Base-by-base conservation (phyloP, 92 coral and sea anemone species). In the Parazoanthus swiftii region DNA sequence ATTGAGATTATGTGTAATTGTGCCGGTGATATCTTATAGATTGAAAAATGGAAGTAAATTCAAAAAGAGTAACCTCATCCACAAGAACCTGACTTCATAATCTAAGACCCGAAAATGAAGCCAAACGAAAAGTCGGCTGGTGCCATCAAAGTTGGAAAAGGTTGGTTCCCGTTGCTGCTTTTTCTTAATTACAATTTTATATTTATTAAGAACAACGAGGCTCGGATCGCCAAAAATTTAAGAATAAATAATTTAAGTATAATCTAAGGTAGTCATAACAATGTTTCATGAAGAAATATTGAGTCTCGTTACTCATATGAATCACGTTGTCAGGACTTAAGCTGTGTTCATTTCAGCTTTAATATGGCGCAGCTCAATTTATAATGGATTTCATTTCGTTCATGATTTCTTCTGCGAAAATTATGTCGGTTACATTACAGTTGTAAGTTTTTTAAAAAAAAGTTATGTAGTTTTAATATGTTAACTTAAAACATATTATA, bases 101-200 rank as follows among this genome's bases (percentile, higher is more conserved):
- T 20, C 36, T 13, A n/a, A 59, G 21, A 20, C 26, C 54, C 15
- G 36, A 59, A 81, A n/a, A 81, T 81, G 85, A 81, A 81, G 85
- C 74, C 85, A 38, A 59, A 56, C 20, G 85, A 63, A 23, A 81
- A 65, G 15, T 16, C 71, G 35, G 56, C 85, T 33, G 85, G 74
- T 23, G 29, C 85, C 20, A 59, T 81, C 13, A 81, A 81, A 81
- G 85, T 81, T n/a, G 85, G 85, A 42, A 81, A 81, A 81, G 85
- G 85, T 81, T 65, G 13, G 85, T 65, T 59, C 21, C 33, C 33
- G 33, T 29, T 29, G 33, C 33, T 29, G 33, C 33, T 29, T 39
- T 2, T 39, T 39, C 0, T 39, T 39, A 39, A 4, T 2, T 39
- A 39, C 42, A 39, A 39, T 4, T 39, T 39, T 39, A 39, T 39